Evolutionary conservation across 2,113 vertebrate genomes (phyloP), one percentile per base, ranked within the genome.

Genomic region (Aptenodytes forsteri): DNA sequence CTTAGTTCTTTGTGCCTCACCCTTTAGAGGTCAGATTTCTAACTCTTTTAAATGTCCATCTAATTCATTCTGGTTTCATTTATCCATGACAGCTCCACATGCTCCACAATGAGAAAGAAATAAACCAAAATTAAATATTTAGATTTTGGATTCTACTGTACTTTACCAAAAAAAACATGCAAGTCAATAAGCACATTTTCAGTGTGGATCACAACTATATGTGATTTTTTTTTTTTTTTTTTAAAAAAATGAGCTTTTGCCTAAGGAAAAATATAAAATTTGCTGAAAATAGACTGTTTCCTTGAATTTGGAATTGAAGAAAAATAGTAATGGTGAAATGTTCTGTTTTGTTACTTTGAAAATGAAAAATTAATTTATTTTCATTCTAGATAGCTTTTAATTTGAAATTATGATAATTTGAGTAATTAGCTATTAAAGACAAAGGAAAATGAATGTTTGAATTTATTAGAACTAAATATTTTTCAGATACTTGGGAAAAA

Each of bases 1-100:
- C 69, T n/a, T 71, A 13, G 26, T 72, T 76, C 26, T 67, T 77
- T 79, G 20, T 80, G 40, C 4, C 30, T 72, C 56, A 77, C 7
- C 30, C 34, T 77, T 88, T 61, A 93, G 46, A 90, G 29, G 62
- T 83, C 76, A 97, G 54, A 66, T 30, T 87, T 73, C 23, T 47
- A 91, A 83, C 22, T 91, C 36, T 38, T 88, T 92, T 32, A 90
- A 44, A 59, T 44, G 18, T 30, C 30, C 23, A 34, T 21, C 7
- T 89, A 44, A 23, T 76, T 79, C 10, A 67, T 84, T 89, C 6
- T 34, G 10, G 12, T 72, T 87, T 70, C 11, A 36, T 79, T 81
- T 89, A 55, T 30, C 38, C 12, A 64, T 42, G 56, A 55, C 20
- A 89, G 7, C 2, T 87, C 34, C 36, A 59, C 8, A 42, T 55